Evolutionary conservation across 1,140 invertebrate species (phyloP).

Genomic region (Drosophila pallidifrons): DNA sequence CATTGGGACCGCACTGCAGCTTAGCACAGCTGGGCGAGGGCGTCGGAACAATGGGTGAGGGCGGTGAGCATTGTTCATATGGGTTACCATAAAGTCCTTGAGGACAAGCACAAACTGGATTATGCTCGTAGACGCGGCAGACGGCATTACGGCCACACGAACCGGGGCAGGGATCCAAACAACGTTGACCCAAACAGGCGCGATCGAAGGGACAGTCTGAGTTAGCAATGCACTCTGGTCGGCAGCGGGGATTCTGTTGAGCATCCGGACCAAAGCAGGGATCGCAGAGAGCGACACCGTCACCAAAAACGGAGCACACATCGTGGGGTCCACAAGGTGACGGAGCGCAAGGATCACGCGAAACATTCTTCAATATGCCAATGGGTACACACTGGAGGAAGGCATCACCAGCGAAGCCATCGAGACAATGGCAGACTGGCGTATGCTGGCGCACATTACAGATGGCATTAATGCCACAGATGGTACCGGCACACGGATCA

Average conservation of each 20-base stretch:
- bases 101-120: constrained; percentile 91
- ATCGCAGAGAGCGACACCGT: constrained; percentile 92
- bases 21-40: constrained; percentile 88
- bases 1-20: constrained; percentile 91
- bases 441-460: constrained; percentile 91
- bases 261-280: constrained; percentile 89
- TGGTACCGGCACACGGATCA: constrained; percentile 90
- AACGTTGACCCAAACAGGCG: constrained; percentile 91
- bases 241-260: constrained; percentile 89
- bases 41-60: constrained; percentile 84
- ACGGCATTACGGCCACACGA: constrained; percentile 92
- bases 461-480: constrained; percentile 91
- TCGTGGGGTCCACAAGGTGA: constrained; percentile 91
- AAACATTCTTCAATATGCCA: constrained; percentile 86
- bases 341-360: constrained; percentile 88
- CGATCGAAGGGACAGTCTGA: constrained; percentile 92
- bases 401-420: constrained; percentile 92
- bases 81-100: constrained; percentile 92
- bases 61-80: constrained; percentile 90
- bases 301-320: constrained; percentile 89
- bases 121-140: constrained; percentile 91
- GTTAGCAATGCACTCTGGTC: constrained; percentile 91
- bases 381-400: constrained; percentile 90
- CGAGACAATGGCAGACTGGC: constrained; percentile 90
- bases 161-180: constrained; percentile 92